A percentile compares a stretch with the other conserved stretches of the same genome.
These are phyloP conservation scores for Heliconius cydno DNA, from an alignment of 2,888 invertebrate species.

Conservation along the genomic window DNA sequence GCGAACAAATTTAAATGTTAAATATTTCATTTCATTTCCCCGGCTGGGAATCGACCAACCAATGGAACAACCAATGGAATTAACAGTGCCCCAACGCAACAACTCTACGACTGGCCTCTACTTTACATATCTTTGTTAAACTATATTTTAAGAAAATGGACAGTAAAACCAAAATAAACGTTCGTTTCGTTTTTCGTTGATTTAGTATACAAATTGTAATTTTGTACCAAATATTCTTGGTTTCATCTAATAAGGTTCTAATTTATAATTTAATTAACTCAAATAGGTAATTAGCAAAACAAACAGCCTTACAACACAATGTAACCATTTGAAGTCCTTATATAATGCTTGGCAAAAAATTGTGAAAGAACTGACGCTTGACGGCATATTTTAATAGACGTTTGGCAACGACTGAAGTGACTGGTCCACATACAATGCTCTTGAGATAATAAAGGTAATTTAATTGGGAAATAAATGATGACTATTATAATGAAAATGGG, in stretches of 20 bases:
- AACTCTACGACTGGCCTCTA: too few species aligned
- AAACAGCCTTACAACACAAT: slow-evolving; percentile 25
- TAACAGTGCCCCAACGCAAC: too few species aligned
- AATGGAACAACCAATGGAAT: too few species aligned
- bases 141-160: too few species aligned
- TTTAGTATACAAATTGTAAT: too few species aligned
- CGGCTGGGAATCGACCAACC: too few species aligned
- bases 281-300: slow-evolving; percentile 25
- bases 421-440: slow-evolving; percentile 30
- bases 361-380: slow-evolving; percentile 25
- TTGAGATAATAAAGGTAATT: slow-evolving; percentile 13
- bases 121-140: too few species aligned
- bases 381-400: slow-evolving; percentile 39
- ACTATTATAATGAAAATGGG: background rate
- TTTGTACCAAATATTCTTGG: too few species aligned
- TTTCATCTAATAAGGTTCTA: background rate
- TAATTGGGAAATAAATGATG: background rate
- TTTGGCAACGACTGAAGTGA: slow-evolving; percentile 43
- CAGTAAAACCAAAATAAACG: too few species aligned
- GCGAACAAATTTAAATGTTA: too few species aligned
- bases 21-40: too few species aligned
- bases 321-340: slow-evolving; percentile 24
- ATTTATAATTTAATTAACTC: slow-evolving; percentile 1
- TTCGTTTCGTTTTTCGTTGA: too few species aligned
- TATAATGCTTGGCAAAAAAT: slow-evolving; percentile 30